These are phyloP conservation scores for Candidula unifasciata DNA, from an alignment of 2,888 invertebrate species.

Conservation along the genomic window DNA sequence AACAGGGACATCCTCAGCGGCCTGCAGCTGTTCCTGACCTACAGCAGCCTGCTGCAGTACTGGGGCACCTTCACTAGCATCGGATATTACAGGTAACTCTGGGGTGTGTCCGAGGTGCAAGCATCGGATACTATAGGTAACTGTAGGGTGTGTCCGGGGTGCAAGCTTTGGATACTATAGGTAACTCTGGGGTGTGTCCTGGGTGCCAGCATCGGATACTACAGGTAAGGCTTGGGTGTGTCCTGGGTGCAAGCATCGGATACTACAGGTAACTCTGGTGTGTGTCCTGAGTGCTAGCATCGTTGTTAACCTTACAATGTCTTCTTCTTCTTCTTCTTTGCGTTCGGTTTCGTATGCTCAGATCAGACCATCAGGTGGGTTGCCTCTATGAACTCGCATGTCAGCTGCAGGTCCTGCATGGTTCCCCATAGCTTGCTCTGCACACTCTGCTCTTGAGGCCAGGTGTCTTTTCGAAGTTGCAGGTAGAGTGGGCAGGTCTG, in stretches of 20 bases:
- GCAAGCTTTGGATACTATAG: conserved; percentile 71
- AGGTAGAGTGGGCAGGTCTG: too few relatives aligned
- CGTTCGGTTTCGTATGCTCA: conserved; percentile 12
- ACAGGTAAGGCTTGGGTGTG: conserved; percentile 54
- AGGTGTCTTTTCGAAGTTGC: too few relatives aligned
- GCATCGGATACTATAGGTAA: conserved; percentile 71
- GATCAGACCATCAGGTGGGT: too few relatives aligned
- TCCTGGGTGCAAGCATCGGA: conserved; percentile 62
- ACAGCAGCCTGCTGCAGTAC: conserved; percentile 69
- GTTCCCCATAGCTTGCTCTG: too few relatives aligned
- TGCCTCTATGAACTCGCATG: too few relatives aligned
- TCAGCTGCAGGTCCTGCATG: too few relatives aligned
- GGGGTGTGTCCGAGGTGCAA: neutral
- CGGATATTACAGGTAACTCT: conserved; percentile 65
- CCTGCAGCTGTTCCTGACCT: conserved; percentile 68
- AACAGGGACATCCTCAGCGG: conserved; percentile 60
- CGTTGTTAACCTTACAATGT: conserved; percentile 40
- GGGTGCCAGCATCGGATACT: conserved; percentile 67
- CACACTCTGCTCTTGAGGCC: too few relatives aligned
- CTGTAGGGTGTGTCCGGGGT: neutral
- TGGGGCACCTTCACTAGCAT: conserved; percentile 73
- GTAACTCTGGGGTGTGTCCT: neutral
- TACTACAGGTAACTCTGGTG: conserved; percentile 60
- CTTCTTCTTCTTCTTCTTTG: conserved; percentile 30
- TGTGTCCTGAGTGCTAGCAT: conserved; percentile 57